These are phyloP conservation scores for Cylloceria caligata DNA, from an alignment of 2,888 invertebrate genomes.

Conservation along the genomic window DNA sequence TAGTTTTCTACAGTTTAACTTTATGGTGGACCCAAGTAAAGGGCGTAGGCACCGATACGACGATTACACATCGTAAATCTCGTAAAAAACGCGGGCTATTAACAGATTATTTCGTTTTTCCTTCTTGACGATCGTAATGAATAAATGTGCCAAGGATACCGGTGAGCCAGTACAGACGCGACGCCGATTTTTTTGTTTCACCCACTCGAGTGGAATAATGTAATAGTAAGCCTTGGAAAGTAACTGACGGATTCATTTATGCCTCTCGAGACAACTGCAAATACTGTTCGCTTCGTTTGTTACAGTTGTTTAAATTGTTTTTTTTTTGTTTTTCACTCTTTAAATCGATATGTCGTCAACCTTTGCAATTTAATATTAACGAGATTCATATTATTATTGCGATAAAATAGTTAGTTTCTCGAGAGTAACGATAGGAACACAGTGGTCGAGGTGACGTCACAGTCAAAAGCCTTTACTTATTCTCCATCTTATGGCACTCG, in stretches of 20 bases:
- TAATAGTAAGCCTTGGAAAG: slow-evolving; percentile 51
- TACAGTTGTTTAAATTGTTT: neutral
- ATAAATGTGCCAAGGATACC: slow-evolving; percentile 53
- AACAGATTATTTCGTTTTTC: slow-evolving; percentile 26
- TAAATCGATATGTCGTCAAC: slow-evolving; percentile 1
- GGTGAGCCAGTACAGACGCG: slow-evolving; percentile 2
- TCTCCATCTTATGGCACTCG: slow-evolving; percentile 8
- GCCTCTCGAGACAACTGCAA: slow-evolving; percentile 4
- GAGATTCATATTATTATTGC: slow-evolving; percentile 19
- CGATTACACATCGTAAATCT: slow-evolving; percentile 30
- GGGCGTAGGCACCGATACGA: slow-evolving; percentile 62
- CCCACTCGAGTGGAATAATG: slow-evolving; percentile 11
- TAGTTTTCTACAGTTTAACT: slow-evolving; percentile 33
- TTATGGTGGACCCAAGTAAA: slow-evolving; percentile 55
- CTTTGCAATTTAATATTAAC: slow-evolving; percentile 1
- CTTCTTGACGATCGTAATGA: slow-evolving; percentile 6
- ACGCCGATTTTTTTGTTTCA: slow-evolving; percentile 21
- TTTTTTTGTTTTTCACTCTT: neutral
- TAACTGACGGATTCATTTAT: slow-evolving; percentile 10
- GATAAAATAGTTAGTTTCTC: slow-evolving; percentile 26
- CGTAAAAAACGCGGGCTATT: slow-evolving; percentile 26
- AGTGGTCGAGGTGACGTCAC: slow-evolving; percentile 55
- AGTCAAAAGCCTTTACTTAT: slow-evolving; percentile 24
- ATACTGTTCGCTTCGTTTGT: slow-evolving; percentile 11
- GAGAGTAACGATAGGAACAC: slow-evolving; percentile 58